A percentile compares a stretch with the other conserved stretches of the same genome.
phyloP scores from a whole-genome alignment of 2,113 vertebrate genomes.

The Nycticorax nycticorax region DNA sequence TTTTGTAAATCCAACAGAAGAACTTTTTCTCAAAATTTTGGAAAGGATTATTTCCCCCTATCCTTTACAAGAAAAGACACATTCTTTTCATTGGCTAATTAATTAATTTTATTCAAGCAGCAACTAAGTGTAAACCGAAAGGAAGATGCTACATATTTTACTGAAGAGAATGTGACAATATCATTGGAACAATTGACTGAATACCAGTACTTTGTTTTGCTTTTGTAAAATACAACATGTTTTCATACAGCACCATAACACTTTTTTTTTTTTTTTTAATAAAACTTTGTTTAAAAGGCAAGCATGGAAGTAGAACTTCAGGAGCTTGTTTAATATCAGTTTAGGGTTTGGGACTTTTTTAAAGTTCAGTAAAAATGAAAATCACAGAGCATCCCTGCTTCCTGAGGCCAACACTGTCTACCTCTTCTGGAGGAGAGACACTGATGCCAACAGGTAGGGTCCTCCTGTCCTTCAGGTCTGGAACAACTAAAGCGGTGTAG shows the following conservation, averaged over 20 bases:
- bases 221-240: background rate
- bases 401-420: background rate
- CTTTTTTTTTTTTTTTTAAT: background rate
- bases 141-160: background rate
- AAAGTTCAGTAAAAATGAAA: background rate
- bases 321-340: background rate
- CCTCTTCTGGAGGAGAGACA: background rate
- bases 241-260: background rate
- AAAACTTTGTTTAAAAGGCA: background rate
- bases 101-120: slow-evolving; percentile 30
- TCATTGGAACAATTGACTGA: background rate
- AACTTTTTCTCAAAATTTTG: background rate
- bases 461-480: background rate
- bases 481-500: background rate
- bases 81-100: background rate
- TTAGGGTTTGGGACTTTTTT: background rate
- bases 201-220: background rate
- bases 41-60: background rate
- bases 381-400: background rate
- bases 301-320: background rate
- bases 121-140: background rate
- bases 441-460: background rate
- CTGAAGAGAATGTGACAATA: background rate
- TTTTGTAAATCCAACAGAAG: slow-evolving; percentile 32
- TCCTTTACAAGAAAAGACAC: background rate